These are phyloP conservation scores for Stomatorhinus walkeri DNA, from an alignment of 2,797 vertebrate species.

Conservation along the genomic window DNA sequence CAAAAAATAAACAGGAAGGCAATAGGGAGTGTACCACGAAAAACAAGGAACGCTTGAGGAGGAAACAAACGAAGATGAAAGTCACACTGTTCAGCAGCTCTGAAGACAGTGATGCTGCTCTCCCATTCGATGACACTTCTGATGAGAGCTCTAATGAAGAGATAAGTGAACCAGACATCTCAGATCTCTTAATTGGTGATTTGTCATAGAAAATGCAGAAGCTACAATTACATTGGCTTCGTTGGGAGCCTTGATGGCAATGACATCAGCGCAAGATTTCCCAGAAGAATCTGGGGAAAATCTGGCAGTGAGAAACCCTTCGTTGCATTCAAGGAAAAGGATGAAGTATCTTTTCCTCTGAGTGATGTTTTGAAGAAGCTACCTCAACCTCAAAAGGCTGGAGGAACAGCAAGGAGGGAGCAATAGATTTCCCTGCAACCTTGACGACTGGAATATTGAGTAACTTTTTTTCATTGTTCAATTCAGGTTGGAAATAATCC, in stretches of 20 bases:
- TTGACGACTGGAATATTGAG: background rate
- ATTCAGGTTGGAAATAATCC: background rate
- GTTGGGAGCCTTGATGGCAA: background rate
- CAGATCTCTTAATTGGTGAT: background rate
- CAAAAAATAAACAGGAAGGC: background rate
- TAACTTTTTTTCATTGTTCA: background rate
- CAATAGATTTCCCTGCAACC: background rate
- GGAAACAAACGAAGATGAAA: background rate
- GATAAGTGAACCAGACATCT: background rate
- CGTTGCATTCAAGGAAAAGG: slow-evolving; percentile 18
- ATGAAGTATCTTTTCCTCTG: background rate
- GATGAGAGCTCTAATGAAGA: background rate
- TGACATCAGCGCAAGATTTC: slow-evolving; percentile 8
- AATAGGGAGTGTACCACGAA: background rate
- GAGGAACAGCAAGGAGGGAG: background rate
- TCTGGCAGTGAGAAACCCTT: slow-evolving; percentile 25
- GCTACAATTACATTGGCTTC: background rate
- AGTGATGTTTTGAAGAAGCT: slow-evolving; percentile 19
- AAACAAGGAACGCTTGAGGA: background rate
- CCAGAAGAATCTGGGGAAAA: slow-evolving; percentile 27
- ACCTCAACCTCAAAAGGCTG: background rate
- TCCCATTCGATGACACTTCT: background rate
- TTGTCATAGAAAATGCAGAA: background rate
- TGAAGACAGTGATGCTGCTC: background rate
- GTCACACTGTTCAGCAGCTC: background rate